Conservation (phyloP, 2,888 invertebrate genomes). For the Asteroscopus sphinx region DNA sequence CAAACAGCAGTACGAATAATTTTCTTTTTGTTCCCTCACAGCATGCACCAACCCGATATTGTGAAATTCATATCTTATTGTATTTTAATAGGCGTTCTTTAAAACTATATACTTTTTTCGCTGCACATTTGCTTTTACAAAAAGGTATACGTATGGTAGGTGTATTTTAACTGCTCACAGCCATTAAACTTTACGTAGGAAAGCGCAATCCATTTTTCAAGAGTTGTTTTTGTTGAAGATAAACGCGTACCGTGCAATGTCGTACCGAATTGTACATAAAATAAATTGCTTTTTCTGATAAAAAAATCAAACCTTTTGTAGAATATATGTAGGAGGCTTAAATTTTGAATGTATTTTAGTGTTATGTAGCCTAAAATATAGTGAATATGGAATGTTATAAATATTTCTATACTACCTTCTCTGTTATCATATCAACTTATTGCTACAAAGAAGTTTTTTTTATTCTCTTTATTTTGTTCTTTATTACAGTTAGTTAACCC, state of each 20-base stretch:
- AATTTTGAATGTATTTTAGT: too few relatives aligned
- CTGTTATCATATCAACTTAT: too few relatives aligned
- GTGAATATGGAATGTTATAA: too few relatives aligned
- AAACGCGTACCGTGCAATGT: conserved; percentile 55
- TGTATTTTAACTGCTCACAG: conserved; percentile 34
- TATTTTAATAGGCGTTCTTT: conserved; percentile 29
- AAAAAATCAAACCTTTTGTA: conserved; percentile 38
- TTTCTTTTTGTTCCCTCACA: conserved; percentile 12
- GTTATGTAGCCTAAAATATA: too few relatives aligned
- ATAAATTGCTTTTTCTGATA: conserved; percentile 47
- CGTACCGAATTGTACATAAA: conserved; percentile 47
- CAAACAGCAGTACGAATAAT: conserved; percentile 1
- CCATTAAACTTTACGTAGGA: conserved; percentile 53
- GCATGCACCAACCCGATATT: conserved; percentile 13
- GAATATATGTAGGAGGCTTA: conserved; percentile 18
- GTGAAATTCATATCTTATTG: conserved; percentile 27
- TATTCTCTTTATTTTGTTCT: too few relatives aligned
- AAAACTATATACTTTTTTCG: conserved; percentile 24
- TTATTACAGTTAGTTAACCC: too few relatives aligned
- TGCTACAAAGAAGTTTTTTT: too few relatives aligned
- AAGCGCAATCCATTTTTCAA: conserved; percentile 58
- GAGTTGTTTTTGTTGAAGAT: conserved; percentile 55
- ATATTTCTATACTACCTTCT: too few relatives aligned
- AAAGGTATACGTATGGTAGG: conserved; percentile 12
- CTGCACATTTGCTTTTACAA: conserved; percentile 13